Evolutionary conservation across 1,140 invertebrate genomes (phyloP).

Genomic region (Acyrthosiphon pisum): DNA sequence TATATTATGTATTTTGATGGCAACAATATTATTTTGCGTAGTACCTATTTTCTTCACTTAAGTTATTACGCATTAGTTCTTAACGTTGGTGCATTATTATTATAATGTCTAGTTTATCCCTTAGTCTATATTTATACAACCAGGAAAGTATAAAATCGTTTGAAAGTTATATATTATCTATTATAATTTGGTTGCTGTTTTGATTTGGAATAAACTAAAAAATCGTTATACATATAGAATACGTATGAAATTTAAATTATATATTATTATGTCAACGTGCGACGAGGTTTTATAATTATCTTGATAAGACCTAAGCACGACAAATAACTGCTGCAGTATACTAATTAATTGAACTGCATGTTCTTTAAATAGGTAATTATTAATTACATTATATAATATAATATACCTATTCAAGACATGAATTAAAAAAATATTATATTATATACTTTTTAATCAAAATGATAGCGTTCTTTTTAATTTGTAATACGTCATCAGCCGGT

Average conservation of each 20-base stretch:
- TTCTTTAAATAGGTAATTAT: not conserved
- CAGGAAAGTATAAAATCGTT: not conserved
- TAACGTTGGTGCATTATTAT: not conserved
- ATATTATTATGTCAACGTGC: too few relatives aligned
- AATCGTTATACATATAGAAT: not conserved
- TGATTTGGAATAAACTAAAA: not conserved
- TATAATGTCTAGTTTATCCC: not conserved
- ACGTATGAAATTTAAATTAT: not conserved
- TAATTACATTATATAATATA: too few relatives aligned
- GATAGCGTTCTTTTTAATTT: not conserved
- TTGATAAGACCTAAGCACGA: not conserved
- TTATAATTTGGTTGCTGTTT: not conserved
- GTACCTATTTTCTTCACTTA: not conserved
- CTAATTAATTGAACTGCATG: not conserved
- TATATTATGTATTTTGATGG: slow-evolving; percentile 4
- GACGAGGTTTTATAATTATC: not conserved
- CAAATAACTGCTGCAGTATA: not conserved
- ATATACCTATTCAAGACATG: not conserved
- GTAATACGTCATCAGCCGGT: not conserved
- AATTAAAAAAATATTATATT: not conserved
- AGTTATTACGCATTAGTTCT: not conserved
- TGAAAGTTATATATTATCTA: not conserved
- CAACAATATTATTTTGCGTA: not conserved
- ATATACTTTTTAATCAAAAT: not conserved
- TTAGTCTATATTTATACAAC: not conserved